Percentiles rank a stretch among this genome's conserved stretches.
These are phyloP conservation scores for Barnardius zonarius DNA, from an alignment of 2,113 vertebrate species.

Conservation along the genomic window DNA sequence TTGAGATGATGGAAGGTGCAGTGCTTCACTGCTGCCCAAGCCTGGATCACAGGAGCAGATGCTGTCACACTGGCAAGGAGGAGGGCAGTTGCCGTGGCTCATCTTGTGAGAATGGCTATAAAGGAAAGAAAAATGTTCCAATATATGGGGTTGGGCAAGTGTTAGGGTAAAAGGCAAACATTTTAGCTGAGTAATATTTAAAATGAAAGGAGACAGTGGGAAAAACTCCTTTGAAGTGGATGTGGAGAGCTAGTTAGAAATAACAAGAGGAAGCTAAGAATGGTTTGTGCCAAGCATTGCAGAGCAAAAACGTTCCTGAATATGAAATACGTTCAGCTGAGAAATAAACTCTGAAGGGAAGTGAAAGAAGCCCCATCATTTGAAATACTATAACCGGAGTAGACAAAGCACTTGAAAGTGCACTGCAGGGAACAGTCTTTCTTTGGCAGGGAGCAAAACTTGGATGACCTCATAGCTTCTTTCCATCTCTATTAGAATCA, in stretches of 20 bases:
- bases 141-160: not conserved
- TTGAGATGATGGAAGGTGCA: not conserved
- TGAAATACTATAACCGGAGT: not conserved
- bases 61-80: not conserved
- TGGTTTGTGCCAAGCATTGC: not conserved
- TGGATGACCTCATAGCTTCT: conserved; percentile 44
- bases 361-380: conserved; percentile 2
- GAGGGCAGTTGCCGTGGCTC: not conserved
- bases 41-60: not conserved
- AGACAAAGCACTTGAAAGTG: conserved; percentile 22
- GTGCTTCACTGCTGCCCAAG: not conserved
- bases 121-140: not conserved
- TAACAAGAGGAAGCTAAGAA: not conserved
- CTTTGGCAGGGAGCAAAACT: conserved; percentile 19
- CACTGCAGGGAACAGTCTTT: conserved; percentile 7
- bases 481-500: conserved; percentile 40
- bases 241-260: not conserved
- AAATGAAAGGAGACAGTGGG: not conserved
- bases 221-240: not conserved
- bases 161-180: not conserved
- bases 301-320: not conserved
- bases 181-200: not conserved
- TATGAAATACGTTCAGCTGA: not conserved
- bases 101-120: not conserved
- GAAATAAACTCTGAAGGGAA: conserved; percentile 1